Evolutionary conservation across 2,888 invertebrate genomes (phyloP), one percentile per base, ranked within the genome.

Genomic region (Syrista parreyssii): DNA sequence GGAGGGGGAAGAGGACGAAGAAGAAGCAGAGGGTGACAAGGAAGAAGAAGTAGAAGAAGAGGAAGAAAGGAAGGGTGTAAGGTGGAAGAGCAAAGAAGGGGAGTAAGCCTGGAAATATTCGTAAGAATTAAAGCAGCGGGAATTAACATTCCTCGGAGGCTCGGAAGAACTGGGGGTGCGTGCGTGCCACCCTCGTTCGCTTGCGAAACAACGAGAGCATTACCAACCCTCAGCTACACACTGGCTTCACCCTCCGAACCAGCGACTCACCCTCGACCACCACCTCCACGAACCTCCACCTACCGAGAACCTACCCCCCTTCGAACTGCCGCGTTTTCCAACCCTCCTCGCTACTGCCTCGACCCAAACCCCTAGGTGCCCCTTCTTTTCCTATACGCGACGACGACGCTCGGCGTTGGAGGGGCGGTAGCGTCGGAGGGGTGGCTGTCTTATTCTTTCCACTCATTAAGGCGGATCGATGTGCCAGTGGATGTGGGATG

Each of bases 391-490:
- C 84, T 87, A 84, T 87, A 87, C 84, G 83, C 83, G 85, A 85
- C 84, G 86, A 83, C 79, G 85, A 86, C 78, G 77, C 68, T 77
- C 78, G 69, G 55, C 75, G 68, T 11, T 69, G 72, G 55, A 82
- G 87, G 86, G 86, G 85, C 85, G 86, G 82, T 80, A 80, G 81
- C 81, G 84, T 79, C 80, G 84, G 85, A 82, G 85, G 83, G 83
- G 84, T 83, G 79, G 89, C 89, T 90, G 90, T 91, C 91, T 91
- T 91, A 91, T 91, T 91, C 91, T 91, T 91, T 91, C 89, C 91
- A 91, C 91, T 91, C 91, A 91, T 91, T 91, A 91, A 91, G 90
- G 91, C 89, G 91, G 91, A 91, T 91, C 91, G 91, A 91, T 91
- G 91, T 89, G 89, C 87, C 90, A 85, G 89, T 88, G 86, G 88